Conservation (phyloP, 37 sponge, comb jelly and placozoan species). For the Halichondria panicea region DNA sequence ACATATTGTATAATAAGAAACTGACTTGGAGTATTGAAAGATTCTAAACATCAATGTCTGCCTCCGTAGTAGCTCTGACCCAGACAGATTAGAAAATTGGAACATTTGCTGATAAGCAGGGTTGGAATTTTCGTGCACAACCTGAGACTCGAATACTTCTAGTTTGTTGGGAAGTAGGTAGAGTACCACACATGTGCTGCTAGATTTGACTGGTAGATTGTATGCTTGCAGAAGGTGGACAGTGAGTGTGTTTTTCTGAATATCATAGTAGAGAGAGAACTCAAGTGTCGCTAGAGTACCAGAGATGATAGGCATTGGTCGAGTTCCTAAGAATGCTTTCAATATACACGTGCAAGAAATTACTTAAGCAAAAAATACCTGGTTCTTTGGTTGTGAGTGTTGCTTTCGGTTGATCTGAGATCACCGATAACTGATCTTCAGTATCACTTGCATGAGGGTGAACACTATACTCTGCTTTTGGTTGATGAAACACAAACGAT, state of each 20-base stretch:
- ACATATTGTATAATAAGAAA: no score
- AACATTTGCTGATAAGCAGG: constrained; percentile 65
- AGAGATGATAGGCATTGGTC: not conserved
- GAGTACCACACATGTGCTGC: constrained; percentile 37
- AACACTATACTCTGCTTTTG: not conserved
- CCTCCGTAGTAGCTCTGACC: constrained; percentile 3
- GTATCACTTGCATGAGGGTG: constrained; percentile 5
- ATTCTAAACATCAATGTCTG: constrained; percentile 38
- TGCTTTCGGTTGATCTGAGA: constrained; percentile 13
- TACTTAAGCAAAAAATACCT: not conserved
- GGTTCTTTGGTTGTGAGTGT: not conserved
- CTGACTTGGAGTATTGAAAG: constrained; percentile 14
- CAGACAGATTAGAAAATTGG: constrained; percentile 44
- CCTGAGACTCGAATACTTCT: constrained; percentile 44
- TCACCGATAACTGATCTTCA: not conserved
- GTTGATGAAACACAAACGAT: constrained; percentile 36
- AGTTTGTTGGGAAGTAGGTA: constrained; percentile 56
- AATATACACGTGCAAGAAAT: constrained; percentile 17
- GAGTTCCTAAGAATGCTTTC: not conserved
- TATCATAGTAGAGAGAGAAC: constrained; percentile 65
- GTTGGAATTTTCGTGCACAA: constrained; percentile 15
- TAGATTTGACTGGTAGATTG: constrained; percentile 10
- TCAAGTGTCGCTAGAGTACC: constrained; percentile 45
- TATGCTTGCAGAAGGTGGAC: constrained; percentile 39
- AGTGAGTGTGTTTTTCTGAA: constrained; percentile 41